Conservation (phyloP, 1,140 invertebrate genomes). For the Drosophila ogumai region DNA sequence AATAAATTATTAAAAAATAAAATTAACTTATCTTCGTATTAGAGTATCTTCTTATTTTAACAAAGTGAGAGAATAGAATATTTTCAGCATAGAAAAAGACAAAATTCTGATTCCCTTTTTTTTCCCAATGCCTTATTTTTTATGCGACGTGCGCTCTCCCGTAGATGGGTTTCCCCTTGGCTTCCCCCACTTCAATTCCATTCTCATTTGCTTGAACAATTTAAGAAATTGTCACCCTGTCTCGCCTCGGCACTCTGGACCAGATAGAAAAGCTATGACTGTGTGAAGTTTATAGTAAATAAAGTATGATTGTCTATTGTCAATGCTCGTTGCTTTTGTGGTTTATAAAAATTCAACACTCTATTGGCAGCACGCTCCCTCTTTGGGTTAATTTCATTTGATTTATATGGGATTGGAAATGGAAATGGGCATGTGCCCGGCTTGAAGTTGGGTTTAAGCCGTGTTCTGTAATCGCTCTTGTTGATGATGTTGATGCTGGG, state of each 20-base stretch:
- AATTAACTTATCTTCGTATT: background rate
- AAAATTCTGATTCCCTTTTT: slow-evolving; percentile 14
- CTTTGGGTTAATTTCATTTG: slow-evolving; percentile 76
- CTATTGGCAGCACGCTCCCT: slow-evolving; percentile 45
- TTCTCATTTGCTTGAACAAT: slow-evolving; percentile 72
- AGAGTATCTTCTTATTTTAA: background rate
- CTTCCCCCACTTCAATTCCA: slow-evolving; percentile 29
- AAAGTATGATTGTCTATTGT: slow-evolving; percentile 71
- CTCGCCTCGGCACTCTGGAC: slow-evolving; percentile 13
- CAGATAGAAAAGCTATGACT: slow-evolving; percentile 31
- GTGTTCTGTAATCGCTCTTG: slow-evolving; percentile 51
- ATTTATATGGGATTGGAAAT: slow-evolving; percentile 60
- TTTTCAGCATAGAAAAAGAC: background rate
- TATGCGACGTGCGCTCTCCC: slow-evolving; percentile 51
- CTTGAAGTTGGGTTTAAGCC: slow-evolving; percentile 34
- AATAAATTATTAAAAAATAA: background rate
- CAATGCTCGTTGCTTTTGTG: slow-evolving; percentile 43
- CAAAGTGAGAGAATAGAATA: background rate
- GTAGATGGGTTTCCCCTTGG: slow-evolving; percentile 51
- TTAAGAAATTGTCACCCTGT: slow-evolving; percentile 74
- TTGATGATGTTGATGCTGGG: slow-evolving; percentile 39
- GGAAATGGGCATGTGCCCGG: slow-evolving; percentile 4
- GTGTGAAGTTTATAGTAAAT: slow-evolving; percentile 69
- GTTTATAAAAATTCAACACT: slow-evolving; percentile 70
- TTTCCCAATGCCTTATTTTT: slow-evolving; percentile 30